Conservation (phyloP, 1,140 invertebrate genomes). For the Temnothorax longispinosus region DNA sequence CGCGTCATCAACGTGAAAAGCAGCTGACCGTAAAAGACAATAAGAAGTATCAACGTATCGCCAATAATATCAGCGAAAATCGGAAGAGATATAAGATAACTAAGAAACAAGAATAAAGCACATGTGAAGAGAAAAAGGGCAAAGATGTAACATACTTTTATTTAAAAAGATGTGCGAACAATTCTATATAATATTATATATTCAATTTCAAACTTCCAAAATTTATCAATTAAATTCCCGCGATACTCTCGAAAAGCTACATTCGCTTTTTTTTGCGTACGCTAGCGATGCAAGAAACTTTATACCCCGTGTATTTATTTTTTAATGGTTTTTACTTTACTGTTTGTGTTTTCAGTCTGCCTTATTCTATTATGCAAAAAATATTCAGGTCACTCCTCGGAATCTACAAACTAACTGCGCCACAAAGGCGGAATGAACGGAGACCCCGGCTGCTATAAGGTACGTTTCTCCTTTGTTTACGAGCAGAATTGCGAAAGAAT, state of each 20-base stretch:
- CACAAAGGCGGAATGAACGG: slow-evolving; percentile 33
- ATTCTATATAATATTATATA: background rate
- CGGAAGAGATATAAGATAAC: background rate
- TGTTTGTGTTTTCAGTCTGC: background rate
- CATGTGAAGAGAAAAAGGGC: background rate
- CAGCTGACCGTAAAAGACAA: slow-evolving; percentile 47
- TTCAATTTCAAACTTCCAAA: background rate
- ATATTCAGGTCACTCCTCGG: slow-evolving; percentile 33
- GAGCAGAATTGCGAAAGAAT: slow-evolving; percentile 40
- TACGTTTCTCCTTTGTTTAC: slow-evolving; percentile 39
- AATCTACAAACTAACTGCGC: slow-evolving; percentile 16
- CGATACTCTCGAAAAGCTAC: background rate
- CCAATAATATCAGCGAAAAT: slow-evolving; percentile 22
- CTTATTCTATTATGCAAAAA: slow-evolving; percentile 1
- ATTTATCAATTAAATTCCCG: background rate
- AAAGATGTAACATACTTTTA: background rate
- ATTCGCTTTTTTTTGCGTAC: background rate
- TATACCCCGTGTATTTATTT: background rate
- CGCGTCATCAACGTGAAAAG: slow-evolving; percentile 19
- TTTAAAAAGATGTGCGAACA: background rate
- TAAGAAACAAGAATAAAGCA: slow-evolving; percentile 13
- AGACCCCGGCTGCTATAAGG: background rate
- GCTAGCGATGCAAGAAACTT: background rate
- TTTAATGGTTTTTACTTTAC: background rate
- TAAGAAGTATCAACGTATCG: slow-evolving; percentile 32